Percentiles rank a stretch among this genome's conserved stretches.
These are phyloP conservation scores for Torymus texanus DNA, from an alignment of 2,888 invertebrate species.

Conservation along the genomic window DNA sequence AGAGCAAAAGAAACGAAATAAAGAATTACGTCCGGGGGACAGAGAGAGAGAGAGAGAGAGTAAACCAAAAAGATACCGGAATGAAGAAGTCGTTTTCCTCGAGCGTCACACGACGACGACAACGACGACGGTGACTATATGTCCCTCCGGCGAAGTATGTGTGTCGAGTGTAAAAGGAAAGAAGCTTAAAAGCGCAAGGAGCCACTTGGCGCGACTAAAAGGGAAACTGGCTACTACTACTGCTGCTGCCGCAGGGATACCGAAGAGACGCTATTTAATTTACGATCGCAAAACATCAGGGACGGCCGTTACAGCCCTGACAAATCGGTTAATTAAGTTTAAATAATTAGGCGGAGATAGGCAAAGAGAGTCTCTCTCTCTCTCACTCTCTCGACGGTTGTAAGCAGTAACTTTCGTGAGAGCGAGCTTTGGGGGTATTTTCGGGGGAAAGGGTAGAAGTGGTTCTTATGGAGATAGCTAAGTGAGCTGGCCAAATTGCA, in stretches of 20 bases:
- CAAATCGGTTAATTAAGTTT: conserved; percentile 63
- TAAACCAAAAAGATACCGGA: conserved; percentile 14
- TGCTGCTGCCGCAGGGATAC: not conserved
- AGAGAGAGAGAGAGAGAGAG: too few relatives aligned
- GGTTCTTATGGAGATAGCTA: conserved; percentile 4
- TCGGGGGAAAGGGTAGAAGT: not conserved
- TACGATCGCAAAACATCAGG: conserved; percentile 60
- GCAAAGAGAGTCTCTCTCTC: too few relatives aligned
- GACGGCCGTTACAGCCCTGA: conserved; percentile 26
- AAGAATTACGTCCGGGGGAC: not conserved
- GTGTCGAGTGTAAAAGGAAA: not conserved
- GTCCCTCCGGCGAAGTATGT: not conserved
- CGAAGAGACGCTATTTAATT: conserved; percentile 54
- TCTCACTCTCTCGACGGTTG: too few relatives aligned
- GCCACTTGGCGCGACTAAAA: conserved; percentile 15
- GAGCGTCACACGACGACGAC: not conserved
- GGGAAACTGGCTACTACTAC: not conserved
- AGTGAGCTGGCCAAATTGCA: conserved; percentile 17
- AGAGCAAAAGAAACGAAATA: not conserved
- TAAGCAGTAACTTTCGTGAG: not conserved
- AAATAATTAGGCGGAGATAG: conserved; percentile 59
- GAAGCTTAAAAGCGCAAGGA: conserved; percentile 35
- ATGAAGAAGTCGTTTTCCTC: conserved; percentile 15
- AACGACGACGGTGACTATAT: not conserved
- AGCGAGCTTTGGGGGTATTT: not conserved